phyloP scores from a whole-genome alignment of 1,140 invertebrate species.

The Myzus persicae region DNA sequence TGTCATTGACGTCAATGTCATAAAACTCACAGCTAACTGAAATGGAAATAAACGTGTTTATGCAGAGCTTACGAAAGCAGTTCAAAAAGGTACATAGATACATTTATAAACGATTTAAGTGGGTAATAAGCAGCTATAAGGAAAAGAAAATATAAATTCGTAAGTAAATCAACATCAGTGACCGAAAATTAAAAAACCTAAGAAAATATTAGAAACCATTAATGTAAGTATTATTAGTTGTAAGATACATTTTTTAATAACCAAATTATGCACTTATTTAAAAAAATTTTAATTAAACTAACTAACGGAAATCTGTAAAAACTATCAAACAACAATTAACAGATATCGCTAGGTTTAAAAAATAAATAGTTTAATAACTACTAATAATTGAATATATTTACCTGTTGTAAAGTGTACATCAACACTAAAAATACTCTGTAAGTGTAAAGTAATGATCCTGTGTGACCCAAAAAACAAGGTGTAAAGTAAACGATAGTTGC shows the following conservation, averaged over 20 bases:
- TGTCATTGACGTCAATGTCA: conserved; percentile 82
- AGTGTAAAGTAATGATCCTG: neutral
- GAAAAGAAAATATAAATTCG: neutral
- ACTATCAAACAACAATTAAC: neutral
- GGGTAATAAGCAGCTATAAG: neutral
- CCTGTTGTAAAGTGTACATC: conserved; percentile 14
- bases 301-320: neutral
- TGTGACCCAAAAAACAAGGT: conserved; percentile 69
- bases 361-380: neutral
- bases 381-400: neutral
- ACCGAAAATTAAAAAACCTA: neutral
- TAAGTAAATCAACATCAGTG: neutral
- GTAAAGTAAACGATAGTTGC: conserved; percentile 86
- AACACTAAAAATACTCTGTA: neutral
- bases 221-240: neutral
- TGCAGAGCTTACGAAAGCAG: neutral
- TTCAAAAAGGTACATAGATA: neutral
- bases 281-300: neutral
- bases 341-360: neutral
- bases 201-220: neutral
- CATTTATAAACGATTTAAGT: neutral
- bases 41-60: conserved; percentile 4
- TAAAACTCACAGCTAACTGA: conserved; percentile 68
- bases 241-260: neutral
- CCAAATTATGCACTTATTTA: neutral